phyloP scores from a whole-genome alignment of 1,140 invertebrate species.

The Anastatus disparis region DNA sequence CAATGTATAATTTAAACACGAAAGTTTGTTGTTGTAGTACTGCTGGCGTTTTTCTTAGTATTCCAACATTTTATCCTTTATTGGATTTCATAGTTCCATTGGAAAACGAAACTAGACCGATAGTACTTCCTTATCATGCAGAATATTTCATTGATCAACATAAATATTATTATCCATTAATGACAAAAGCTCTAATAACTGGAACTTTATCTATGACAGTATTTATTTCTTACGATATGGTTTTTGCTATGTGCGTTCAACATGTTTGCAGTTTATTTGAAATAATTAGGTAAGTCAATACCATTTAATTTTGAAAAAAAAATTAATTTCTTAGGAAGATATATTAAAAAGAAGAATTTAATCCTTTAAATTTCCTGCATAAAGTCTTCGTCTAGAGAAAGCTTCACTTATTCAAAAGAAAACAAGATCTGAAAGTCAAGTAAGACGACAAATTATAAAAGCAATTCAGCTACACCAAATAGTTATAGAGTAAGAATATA shows the following conservation, averaged over 20 bases:
- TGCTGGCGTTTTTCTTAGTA: background rate
- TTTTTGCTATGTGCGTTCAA: background rate
- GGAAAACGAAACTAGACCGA: background rate
- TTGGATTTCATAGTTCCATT: background rate
- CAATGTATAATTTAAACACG: too few relatives aligned
- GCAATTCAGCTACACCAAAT: background rate
- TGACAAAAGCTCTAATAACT: background rate
- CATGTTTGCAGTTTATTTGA: slow-evolving; percentile 13
- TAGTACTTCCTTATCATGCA: background rate
- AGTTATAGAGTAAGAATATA: background rate
- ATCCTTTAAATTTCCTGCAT: too few relatives aligned
- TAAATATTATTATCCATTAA: background rate
- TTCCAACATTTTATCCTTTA: background rate
- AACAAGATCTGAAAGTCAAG: background rate
- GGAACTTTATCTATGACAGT: background rate
- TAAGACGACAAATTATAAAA: background rate
- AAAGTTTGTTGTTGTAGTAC: background rate
- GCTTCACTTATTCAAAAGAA: background rate
- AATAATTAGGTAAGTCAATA: background rate
- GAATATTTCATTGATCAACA: background rate
- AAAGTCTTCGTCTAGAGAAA: background rate
- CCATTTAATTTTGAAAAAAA: too few relatives aligned
- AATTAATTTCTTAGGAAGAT: too few relatives aligned
- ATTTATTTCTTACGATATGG: slow-evolving; percentile 2
- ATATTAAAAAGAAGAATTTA: too few relatives aligned